Evolutionary conservation across 2,888 invertebrate species (phyloP).

Genomic region (Mactromeris polynyma): DNA sequence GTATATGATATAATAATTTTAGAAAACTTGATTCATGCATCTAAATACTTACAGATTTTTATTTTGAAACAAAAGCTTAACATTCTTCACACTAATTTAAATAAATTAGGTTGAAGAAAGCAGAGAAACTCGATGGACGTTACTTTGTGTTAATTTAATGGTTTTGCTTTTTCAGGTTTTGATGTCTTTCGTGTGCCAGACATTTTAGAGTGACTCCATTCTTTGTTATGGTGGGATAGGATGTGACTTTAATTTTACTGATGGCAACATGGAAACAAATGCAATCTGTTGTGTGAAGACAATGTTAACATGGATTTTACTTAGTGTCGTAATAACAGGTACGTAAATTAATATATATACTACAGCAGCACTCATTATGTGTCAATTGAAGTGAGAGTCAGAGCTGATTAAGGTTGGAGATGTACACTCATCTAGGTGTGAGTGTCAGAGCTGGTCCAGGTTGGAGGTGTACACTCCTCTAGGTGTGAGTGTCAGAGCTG

Average conservation of each 20-base stretch:
- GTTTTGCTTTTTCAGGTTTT: neutral
- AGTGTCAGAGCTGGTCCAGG: too few relatives aligned
- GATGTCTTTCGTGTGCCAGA: neutral
- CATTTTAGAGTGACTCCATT: neutral
- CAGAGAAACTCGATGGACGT: neutral
- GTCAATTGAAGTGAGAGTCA: too few relatives aligned
- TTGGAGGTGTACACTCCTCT: too few relatives aligned
- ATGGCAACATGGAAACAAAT: conserved; percentile 27
- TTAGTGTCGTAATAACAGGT: conserved; percentile 31
- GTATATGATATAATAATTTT: neutral
- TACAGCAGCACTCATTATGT: neutral
- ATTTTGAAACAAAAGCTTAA: neutral
- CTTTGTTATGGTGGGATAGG: neutral
- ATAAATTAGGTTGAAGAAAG: neutral
- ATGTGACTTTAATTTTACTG: neutral
- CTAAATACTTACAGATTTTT: too few relatives aligned
- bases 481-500: too few relatives aligned
- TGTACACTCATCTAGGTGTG: too few relatives aligned
- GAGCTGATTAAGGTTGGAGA: too few relatives aligned
- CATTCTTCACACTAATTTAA: neutral
- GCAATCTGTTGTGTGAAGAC: neutral
- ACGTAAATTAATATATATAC: neutral
- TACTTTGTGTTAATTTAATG: neutral
- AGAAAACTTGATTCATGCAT: too few relatives aligned
- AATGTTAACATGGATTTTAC: conserved; percentile 41